Conservation (phyloP, 2,888 invertebrate species). For the Lasiommata megera region DNA sequence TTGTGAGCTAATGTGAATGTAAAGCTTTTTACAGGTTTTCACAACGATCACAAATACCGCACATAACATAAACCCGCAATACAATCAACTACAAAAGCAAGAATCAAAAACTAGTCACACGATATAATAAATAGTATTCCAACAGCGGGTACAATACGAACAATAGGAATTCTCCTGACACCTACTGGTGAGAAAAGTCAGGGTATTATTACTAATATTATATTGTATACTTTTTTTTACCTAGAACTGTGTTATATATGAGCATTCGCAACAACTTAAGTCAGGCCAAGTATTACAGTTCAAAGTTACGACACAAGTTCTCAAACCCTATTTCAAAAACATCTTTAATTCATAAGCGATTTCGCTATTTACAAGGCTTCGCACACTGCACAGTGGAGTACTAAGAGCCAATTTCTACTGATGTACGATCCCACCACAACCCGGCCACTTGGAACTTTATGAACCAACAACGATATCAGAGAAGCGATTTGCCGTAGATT, state of each 20-base stretch:
- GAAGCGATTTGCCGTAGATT: background rate
- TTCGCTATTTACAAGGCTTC: slow-evolving; percentile 5
- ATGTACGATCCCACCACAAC: background rate
- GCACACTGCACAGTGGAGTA: background rate
- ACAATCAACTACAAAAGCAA: too few relatives aligned
- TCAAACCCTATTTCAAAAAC: background rate
- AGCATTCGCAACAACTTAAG: background rate
- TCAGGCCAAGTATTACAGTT: background rate
- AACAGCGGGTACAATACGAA: too few relatives aligned
- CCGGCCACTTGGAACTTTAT: background rate
- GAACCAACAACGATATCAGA: background rate
- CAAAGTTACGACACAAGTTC: slow-evolving; percentile 2
- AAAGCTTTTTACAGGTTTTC: too few relatives aligned
- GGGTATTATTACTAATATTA: too few relatives aligned
- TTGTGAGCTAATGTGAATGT: too few relatives aligned
- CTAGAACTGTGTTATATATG: background rate
- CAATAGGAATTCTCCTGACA: too few relatives aligned
- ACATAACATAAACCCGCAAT: too few relatives aligned
- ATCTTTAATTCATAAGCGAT: slow-evolving; percentile 11
- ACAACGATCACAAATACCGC: too few relatives aligned
- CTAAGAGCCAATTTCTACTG: slow-evolving; percentile 1
- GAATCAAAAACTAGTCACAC: too few relatives aligned
- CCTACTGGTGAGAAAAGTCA: too few relatives aligned
- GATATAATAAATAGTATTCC: too few relatives aligned
- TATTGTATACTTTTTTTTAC: too few relatives aligned